Conservation (phyloP, 92 coral and sea anemone species). For the Epizoanthus ramosus region DNA sequence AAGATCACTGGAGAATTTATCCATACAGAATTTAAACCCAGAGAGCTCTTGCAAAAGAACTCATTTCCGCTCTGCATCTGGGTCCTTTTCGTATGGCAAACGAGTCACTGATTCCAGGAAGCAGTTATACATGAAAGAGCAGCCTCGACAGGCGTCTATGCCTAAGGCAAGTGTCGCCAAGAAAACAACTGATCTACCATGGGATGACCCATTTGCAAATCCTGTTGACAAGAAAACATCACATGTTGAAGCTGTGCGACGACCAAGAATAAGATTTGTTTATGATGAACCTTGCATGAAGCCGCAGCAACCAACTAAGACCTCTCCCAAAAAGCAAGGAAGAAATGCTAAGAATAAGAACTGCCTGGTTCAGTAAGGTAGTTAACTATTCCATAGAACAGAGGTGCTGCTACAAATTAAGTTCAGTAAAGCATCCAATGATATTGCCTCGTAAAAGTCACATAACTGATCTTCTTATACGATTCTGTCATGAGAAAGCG, state of each 20-base stretch:
- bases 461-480: conserved; percentile 34
- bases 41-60: conserved; percentile 49
- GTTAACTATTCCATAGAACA: background rate
- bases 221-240: conserved; percentile 88
- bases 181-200: conserved; percentile 79
- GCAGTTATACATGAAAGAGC: conserved; percentile 31
- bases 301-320: conserved; percentile 37
- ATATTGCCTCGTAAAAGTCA: conserved; percentile 50
- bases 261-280: conserved; percentile 71
- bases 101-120: conserved; percentile 34
- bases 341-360: conserved; percentile 61
- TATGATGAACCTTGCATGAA: conserved; percentile 35
- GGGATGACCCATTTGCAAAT: conserved; percentile 99
- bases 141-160: conserved; percentile 48
- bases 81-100: conserved; percentile 50
- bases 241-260: conserved; percentile 54
- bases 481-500: conserved; percentile 22
- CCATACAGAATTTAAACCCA: conserved; percentile 37
- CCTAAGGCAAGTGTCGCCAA: conserved; percentile 52
- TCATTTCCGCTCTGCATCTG: conserved; percentile 66
- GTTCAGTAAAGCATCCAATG: conserved; percentile 22
- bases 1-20: conserved; percentile 79
- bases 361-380: conserved; percentile 77
- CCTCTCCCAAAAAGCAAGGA: conserved; percentile 56
- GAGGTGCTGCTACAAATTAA: background rate